Evolutionary conservation across 2,113 vertebrate species (phyloP), one percentile per base, ranked within the genome.

Genomic region (Aphelocoma coerulescens): DNA sequence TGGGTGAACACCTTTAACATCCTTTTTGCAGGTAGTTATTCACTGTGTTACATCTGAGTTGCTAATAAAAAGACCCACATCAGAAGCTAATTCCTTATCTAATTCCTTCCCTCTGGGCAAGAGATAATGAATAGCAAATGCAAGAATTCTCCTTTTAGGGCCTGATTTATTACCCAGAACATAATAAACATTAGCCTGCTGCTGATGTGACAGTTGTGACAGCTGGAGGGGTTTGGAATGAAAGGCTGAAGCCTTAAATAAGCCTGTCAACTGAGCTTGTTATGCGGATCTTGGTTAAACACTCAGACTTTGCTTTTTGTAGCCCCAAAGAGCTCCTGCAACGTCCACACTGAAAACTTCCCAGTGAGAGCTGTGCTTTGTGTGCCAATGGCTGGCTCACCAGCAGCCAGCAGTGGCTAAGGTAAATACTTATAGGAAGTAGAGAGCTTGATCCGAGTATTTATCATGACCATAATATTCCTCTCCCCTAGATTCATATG

Each of bases 81-180:
- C 57, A 71, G 65, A 91, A 95, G 37, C 48, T 44, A 63, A 78
- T 83, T 89, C 52, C 46, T 61, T 74, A n/a, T 37, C 41, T 77
- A 62, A 81, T 86, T 78, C 61, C 68, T 92, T 30, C 37, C 93
- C 49, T 61, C 61, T 81, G 58, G 37, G 69, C 73, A 57, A 86
- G 82, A 85, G 49, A 43, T 69, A 79, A 94, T 52, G 65, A 86
- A 66, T 86, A 81, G 44, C 66, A 86, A 88, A 89, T 72, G 27
- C 59, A 93, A 93, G 44, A 85, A 90, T 80, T 77, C 48, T 86
- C 65, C 52, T 92, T 95, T 81, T 58, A 92, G n/a, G 85, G 22
- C 43, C 89, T 74, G 66, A 85, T 94, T 91, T 95, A 75, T 97
- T 88, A 87, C 37, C 66, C 80, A 63, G 91, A 96, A 94, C 83